Conservation (phyloP, 2,888 invertebrate species). For the Callosobruchus maculatus region DNA sequence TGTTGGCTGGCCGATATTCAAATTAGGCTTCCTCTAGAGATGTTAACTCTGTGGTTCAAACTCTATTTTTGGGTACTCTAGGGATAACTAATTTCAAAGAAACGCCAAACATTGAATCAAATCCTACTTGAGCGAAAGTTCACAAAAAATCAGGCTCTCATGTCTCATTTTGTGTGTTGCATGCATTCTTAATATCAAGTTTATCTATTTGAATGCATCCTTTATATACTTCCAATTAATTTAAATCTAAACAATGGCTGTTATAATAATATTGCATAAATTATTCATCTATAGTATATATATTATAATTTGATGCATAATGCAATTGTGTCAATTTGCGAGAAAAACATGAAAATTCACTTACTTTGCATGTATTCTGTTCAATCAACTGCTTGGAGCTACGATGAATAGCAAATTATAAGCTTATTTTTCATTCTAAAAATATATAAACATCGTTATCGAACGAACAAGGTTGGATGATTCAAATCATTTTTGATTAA, state of each 20-base stretch:
- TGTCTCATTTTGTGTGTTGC: no score
- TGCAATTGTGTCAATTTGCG: neutral
- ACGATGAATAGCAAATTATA: neutral
- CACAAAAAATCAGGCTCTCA: no score
- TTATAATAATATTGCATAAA: neutral
- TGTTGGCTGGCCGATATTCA: no score
- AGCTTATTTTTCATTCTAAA: neutral
- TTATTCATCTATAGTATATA: neutral
- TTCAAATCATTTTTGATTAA: neutral
- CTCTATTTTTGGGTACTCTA: no score
- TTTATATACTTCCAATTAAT: neutral
- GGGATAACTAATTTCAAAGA: no score
- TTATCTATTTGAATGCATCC: no score
- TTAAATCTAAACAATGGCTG: neutral
- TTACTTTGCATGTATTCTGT: neutral
- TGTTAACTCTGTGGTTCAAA: no score
- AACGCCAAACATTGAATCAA: no score
- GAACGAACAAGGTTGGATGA: neutral
- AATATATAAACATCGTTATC: neutral
- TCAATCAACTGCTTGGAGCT: neutral
- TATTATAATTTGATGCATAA: neutral
- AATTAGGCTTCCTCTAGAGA: no score
- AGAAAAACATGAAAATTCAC: neutral
- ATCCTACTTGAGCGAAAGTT: no score
- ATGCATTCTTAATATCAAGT: no score